Conservation (phyloP, 2,113 vertebrate genomes). For the Turdus rufiventris region DNA sequence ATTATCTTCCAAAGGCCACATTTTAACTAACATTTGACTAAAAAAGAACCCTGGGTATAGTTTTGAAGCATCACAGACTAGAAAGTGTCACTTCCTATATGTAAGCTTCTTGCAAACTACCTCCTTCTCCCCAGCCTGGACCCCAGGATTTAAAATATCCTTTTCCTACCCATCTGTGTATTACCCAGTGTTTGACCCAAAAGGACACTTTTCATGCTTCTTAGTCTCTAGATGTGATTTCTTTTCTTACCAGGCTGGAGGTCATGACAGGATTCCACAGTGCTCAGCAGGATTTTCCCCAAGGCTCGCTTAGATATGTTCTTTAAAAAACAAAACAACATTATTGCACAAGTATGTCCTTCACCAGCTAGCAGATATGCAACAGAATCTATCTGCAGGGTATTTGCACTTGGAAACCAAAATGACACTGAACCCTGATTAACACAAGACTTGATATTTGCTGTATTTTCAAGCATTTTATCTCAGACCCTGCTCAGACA, state of each 20-base stretch:
- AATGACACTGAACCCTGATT: background rate
- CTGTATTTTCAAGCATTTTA: background rate
- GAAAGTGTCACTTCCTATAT: background rate
- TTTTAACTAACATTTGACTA: background rate
- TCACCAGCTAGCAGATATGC: background rate
- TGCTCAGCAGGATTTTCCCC: slow-evolving; percentile 89
- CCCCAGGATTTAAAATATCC: background rate
- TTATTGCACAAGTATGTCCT: background rate
- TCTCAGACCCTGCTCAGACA: background rate
- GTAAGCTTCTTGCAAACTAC: background rate
- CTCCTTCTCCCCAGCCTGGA: background rate
- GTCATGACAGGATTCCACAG: slow-evolving; percentile 84
- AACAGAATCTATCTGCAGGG: background rate
- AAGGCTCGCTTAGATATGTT: slow-evolving; percentile 85
- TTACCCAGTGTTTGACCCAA: background rate
- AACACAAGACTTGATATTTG: background rate
- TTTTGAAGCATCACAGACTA: background rate
- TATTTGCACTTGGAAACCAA: background rate
- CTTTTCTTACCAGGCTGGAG: slow-evolving; percentile 79
- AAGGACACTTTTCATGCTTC: background rate
- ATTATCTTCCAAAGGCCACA: background rate
- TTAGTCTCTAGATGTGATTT: background rate
- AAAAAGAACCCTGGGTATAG: background rate
- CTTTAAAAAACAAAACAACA: slow-evolving; percentile 68
- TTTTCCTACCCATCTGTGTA: background rate